Conservation (phyloP, 2,797 vertebrate species). For the Cyprinella venusta region DNA sequence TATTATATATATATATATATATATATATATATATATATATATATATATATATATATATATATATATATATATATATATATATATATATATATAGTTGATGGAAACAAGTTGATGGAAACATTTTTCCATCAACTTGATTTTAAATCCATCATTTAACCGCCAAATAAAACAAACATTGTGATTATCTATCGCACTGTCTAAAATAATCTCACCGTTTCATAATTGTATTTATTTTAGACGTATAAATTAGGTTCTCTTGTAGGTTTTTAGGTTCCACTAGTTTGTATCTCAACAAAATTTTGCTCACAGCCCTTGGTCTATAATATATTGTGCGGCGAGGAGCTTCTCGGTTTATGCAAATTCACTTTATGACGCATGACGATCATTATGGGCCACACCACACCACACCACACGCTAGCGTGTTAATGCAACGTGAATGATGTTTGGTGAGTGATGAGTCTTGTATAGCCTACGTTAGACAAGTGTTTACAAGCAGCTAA, state of each 20-base stretch:
- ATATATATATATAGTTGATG: too few species aligned
- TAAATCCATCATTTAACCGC: too few species aligned
- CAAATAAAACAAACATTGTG: not conserved
- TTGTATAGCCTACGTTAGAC: not conserved
- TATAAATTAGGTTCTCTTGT: not conserved
- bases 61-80: too few species aligned
- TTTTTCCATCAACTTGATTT: not conserved
- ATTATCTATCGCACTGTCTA: not conserved
- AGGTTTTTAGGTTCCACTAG: too few species aligned
- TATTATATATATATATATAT: too few species aligned
- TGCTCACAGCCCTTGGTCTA: too few species aligned
- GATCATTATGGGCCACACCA: not conserved
- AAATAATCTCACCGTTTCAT: not conserved
- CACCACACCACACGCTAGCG: not conserved
- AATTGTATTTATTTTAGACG: not conserved
- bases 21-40: too few species aligned
- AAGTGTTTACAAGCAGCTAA: slow-evolving; percentile 6
- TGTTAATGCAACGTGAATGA: not conserved
- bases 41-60: too few species aligned
- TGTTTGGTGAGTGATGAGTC: slow-evolving; percentile 25
- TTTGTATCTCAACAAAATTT: not conserved
- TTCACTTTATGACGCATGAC: slow-evolving; percentile 27
- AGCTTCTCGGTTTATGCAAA: slow-evolving; percentile 28
- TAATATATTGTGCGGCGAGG: too few species aligned
- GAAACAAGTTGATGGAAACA: too few species aligned